Evolutionary conservation across 2,888 invertebrate genomes (phyloP), one percentile per base, ranked within the genome.

Genomic region (Cephus pulcher): DNA sequence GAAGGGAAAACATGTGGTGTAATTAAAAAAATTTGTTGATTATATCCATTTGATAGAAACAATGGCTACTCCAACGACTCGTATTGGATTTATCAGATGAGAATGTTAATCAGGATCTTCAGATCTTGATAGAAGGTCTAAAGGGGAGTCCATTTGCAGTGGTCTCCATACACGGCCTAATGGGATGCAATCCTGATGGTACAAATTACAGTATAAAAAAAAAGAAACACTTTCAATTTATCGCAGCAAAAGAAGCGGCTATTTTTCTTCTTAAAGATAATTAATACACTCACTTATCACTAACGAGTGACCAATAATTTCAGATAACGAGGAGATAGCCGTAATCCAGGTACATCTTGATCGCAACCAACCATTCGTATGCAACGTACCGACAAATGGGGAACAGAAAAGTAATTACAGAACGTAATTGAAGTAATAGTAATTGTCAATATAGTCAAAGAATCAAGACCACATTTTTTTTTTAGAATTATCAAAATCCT

Each of bases 311-410:
- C 56, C 56, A 56, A 56, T 56, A 80, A 81, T 83, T 82, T 80
- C 81, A 83, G 84, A 84, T 81, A 80, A 83, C 75, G 84, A 83
- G 80, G 84, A 83, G 80, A 84, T 83, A 79, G 81, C 83, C 76
- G 79, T 83, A 80, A 80, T 81, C 78, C 78, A 80, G 77, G 80
- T 84, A 76, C 79, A 81, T 74, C 80, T 83, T 73, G 80, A 84
- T 81, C 81, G 80, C 76, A 37, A 77, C 74, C 80, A 80, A 37
- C 81, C 82, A 77, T 84, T 81, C 79, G 78, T 83, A 76, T 84
- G 84, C 78, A 78, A 83, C 77, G 82, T 84, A 69, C 80, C 82
- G 80, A 80, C 80, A 77, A 78, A 80, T 79, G 74, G 69, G 34
- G 73, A 79, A 71, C 76, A 56, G 68, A 69, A 77, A 74, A 74